Evolutionary conservation across 1,140 invertebrate species (phyloP).

Genomic region (Drosophila grimshawi): DNA sequence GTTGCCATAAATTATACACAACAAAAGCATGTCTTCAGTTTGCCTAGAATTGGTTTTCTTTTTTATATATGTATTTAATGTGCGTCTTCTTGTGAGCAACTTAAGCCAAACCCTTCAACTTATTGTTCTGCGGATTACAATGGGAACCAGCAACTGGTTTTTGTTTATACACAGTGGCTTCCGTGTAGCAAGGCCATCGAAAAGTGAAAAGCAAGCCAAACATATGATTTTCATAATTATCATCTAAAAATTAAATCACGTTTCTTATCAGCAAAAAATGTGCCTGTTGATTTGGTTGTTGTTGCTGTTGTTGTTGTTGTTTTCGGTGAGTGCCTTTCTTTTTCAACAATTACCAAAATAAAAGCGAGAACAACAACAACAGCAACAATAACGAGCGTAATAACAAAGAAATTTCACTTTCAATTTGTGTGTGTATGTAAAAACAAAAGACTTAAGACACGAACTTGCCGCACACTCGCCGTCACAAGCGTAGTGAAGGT

Average conservation of each 20-base stretch:
- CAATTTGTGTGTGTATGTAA: conserved; percentile 50
- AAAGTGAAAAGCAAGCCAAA: conserved; percentile 66
- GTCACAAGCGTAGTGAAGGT: conserved; percentile 60
- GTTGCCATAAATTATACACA: too few relatives aligned
- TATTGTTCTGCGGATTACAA: background rate
- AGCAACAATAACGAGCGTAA: conserved; percentile 41
- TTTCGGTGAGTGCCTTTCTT: conserved; percentile 72
- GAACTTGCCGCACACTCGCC: conserved; percentile 50
- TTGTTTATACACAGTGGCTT: background rate
- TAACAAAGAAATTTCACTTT: conserved; percentile 78
- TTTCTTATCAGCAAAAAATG: conserved; percentile 68
- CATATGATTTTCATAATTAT: conserved; percentile 75
- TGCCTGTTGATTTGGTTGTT: conserved; percentile 14
- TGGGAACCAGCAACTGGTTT: background rate
- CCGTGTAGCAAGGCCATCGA: conserved; percentile 54
- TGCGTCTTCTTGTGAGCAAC: too few relatives aligned
- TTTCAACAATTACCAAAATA: conserved; percentile 78
- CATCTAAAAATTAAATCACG: conserved; percentile 79
- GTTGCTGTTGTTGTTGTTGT: conserved; percentile 17
- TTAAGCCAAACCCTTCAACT: background rate
- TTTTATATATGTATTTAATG: too few relatives aligned
- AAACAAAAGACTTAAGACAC: conserved; percentile 78
- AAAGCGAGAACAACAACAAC: conserved; percentile 42
- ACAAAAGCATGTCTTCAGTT: too few relatives aligned
- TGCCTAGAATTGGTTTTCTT: too few relatives aligned